Evolutionary conservation across 1,140 invertebrate genomes (phyloP).

Genomic region (Apis laboriosa): DNA sequence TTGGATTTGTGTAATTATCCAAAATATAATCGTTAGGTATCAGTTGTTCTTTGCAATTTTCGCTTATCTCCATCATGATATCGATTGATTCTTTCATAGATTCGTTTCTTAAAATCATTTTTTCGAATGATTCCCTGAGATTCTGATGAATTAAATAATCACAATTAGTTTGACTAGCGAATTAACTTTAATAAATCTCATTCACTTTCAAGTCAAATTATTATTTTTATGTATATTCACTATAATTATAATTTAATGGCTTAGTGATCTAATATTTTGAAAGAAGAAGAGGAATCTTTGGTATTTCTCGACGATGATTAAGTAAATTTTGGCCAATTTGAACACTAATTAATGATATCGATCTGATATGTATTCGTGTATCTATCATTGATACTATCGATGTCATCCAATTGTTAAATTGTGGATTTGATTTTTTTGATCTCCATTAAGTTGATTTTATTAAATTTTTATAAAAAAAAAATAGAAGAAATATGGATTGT

Average conservation of each 20-base stretch:
- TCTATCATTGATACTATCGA: neutral
- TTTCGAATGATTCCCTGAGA: too few species aligned
- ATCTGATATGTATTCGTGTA: neutral
- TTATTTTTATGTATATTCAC: neutral
- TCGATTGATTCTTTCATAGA: neutral
- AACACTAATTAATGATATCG: neutral
- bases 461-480: neutral
- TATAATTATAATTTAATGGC: too few species aligned
- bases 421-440: too few species aligned
- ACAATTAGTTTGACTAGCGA: neutral
- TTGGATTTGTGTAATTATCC: slow-evolving; percentile 68
- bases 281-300: neutral
- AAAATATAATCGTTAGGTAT: neutral
- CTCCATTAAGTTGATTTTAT: neutral
- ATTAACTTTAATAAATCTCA: neutral
- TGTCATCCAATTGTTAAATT: neutral
- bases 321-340: slow-evolving; percentile 39
- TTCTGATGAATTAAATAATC: neutral
- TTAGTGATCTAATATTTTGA: neutral
- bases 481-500: neutral
- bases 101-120: neutral
- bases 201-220: neutral
- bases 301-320: neutral
- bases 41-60: neutral
- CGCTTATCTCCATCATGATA: neutral